Conservation (phyloP, 92 coral and sea anemone genomes). For the Diadumene lineata region DNA sequence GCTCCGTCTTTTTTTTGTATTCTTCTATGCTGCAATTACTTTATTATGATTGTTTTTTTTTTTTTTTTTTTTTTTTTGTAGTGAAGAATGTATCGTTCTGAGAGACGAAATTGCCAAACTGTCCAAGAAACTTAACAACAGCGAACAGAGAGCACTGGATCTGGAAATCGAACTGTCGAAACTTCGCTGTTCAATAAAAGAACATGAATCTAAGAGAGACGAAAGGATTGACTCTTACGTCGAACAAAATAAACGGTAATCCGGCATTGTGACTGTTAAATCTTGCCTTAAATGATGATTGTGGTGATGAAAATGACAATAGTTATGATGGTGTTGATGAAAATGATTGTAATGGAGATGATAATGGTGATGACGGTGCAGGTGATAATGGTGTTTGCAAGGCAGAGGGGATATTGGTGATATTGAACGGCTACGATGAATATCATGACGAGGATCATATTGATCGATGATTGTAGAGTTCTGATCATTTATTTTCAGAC, state of each 20-base stretch:
- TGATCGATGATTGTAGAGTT: background rate
- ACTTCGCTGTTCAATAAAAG: constrained; percentile 6
- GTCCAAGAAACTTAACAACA: constrained; percentile 20
- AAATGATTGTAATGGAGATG: no score
- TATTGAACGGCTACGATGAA: no score
- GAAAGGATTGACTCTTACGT: constrained; percentile 16
- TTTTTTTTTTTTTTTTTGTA: background rate
- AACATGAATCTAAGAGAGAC: background rate
- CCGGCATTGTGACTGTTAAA: background rate
- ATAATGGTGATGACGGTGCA: no score
- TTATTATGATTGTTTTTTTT: no score
- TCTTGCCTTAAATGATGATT: background rate
- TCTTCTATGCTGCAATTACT: no score
- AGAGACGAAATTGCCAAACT: constrained; percentile 28
- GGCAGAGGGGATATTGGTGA: no score
- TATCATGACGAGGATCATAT: background rate
- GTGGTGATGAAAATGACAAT: background rate
- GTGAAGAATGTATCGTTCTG: constrained; percentile 19
- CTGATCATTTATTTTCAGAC: constrained; percentile 42
- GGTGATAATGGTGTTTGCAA: no score
- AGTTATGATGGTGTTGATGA: no score
- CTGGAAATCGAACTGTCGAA: constrained; percentile 22
- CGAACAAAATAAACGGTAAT: constrained; percentile 34
- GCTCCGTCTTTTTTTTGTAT: no score
- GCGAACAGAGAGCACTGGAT: constrained; percentile 27